phyloP scores from a whole-genome alignment of 2,888 invertebrate species.

The Drosophila bunnanda region DNA sequence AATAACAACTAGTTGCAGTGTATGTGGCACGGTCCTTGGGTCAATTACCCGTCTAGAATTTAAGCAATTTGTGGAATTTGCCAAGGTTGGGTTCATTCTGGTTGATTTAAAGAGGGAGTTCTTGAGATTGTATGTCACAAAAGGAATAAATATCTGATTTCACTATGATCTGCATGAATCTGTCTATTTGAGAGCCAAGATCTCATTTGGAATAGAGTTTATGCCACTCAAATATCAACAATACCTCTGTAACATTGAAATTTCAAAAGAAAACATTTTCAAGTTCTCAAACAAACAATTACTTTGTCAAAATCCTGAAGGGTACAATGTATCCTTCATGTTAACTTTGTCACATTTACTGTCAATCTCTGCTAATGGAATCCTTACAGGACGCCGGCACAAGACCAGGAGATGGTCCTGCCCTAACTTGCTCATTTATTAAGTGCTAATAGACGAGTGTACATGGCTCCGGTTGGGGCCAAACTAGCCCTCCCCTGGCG shows the following conservation, averaged over 20 bases:
- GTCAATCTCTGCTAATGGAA: constrained; percentile 49
- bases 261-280: background rate
- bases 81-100: constrained; percentile 14
- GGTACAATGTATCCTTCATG: too few species aligned
- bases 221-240: background rate
- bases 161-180: background rate
- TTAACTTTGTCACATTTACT: constrained; percentile 2
- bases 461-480: constrained; percentile 26
- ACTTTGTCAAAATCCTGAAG: background rate
- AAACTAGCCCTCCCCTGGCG: constrained; percentile 59
- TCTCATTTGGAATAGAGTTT: background rate
- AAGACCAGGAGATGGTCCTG: constrained; percentile 32
- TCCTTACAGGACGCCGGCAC: constrained; percentile 37
- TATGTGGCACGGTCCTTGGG: constrained; percentile 23
- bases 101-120: background rate
- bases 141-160: background rate
- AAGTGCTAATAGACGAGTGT: constrained; percentile 67
- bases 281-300: background rate
- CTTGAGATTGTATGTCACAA: background rate
- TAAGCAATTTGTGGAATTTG: constrained; percentile 44
- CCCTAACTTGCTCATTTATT: constrained; percentile 70
- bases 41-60: constrained; percentile 57
- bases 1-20: constrained; percentile 14
- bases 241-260: background rate
- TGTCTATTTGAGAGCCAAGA: background rate